Evolutionary conservation across 1,140 invertebrate species (phyloP), one percentile per base, ranked within the genome.

Genomic region (Araneus ventricosus): DNA sequence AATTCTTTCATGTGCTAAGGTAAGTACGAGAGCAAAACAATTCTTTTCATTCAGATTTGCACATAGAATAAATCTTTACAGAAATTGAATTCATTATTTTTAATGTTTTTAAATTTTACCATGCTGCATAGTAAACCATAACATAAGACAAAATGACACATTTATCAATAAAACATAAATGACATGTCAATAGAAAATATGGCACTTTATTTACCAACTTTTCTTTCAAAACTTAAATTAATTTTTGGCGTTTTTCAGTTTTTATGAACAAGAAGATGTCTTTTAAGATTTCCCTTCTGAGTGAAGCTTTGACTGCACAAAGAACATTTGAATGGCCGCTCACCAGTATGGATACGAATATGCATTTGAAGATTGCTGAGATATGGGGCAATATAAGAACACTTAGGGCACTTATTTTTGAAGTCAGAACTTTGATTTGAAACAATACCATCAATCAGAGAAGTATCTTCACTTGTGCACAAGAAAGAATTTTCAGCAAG

Each of bases 341-440:
- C 92, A 27, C 92, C 92, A 34, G 92, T 93, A 67, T 93, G 92
- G 59, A 75, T 90, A 17, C 30, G 34, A 94, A 94, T 30, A 41
- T 88, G 86, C 24, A 37, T 67, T 37, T 88, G 34, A n/a, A 88
- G 57, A 14, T 61, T n/a, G 34, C 86, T 88, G 37, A n/a, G 14
- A 27, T 30, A 30, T 30, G 63, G 63, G n/a, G 63, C 63, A n/a
- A 67, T 3, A 30, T 67, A 67, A 30, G 63, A 14, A 67, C 63
- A 67, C 27, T 27, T 27, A 27, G 63, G 7, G 27, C 63, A 67
- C n/a, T 67, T 24, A 67, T 67, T 67, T 67, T 67, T 67, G n/a
- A 27, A 27, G 3, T 4, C 10, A n/a, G 24, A 8, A 67, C 27
- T 67, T 14, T 67, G 63, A 30, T 27, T 67, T 67, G 63, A 30